These are phyloP conservation scores for Solen grandis DNA, from an alignment of 1,140 invertebrate genomes.

Conservation along the genomic window DNA sequence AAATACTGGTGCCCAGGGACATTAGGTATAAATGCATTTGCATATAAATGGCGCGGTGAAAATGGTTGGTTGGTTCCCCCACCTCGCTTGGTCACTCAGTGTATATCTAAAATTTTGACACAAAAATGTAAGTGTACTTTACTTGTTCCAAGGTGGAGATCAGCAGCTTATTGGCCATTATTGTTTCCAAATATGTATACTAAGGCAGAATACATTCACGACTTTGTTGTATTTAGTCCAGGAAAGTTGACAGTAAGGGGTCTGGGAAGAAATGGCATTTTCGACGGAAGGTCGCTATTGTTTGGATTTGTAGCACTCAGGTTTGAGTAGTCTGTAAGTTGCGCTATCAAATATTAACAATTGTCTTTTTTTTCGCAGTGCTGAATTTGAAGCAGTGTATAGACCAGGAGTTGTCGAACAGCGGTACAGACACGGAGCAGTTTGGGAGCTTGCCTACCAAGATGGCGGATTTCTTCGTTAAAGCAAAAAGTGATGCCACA, in stretches of 20 bases:
- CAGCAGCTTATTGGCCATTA: slow-evolving; percentile 33
- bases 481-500: too few species aligned
- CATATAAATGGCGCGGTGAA: background rate
- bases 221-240: background rate
- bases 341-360: too few species aligned
- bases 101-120: background rate
- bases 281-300: background rate
- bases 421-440: too few species aligned
- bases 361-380: background rate
- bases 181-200: background rate
- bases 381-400: background rate
- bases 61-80: slow-evolving; percentile 51
- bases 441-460: too few species aligned
- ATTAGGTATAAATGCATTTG: slow-evolving; percentile 36
- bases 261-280: slow-evolving; percentile 5
- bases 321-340: background rate
- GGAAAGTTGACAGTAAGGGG: background rate
- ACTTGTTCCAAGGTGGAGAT: slow-evolving; percentile 21
- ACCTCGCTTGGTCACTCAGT: background rate
- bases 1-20: slow-evolving; percentile 47
- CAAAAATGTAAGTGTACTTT: slow-evolving; percentile 22
- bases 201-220: background rate
- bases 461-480: too few species aligned
- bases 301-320: slow-evolving; percentile 24
- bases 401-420: background rate